A percentile compares a stretch with the other conserved stretches of the same genome.
These are phyloP conservation scores for Botrylloides violaceus DNA, from an alignment of 23 tunicate species.

Conservation along the genomic window DNA sequence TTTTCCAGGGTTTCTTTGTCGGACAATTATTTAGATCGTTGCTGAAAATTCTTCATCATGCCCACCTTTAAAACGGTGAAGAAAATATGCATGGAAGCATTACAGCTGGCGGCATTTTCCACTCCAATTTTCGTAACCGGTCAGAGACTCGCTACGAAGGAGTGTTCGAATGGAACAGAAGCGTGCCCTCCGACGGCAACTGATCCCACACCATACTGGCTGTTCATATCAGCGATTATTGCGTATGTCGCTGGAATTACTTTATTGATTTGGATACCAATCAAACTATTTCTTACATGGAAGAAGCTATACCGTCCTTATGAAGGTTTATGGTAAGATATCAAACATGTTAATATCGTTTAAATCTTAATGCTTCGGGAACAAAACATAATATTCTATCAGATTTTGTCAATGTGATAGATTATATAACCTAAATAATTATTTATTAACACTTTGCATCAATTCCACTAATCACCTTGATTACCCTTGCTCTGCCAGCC, in stretches of 20 bases:
- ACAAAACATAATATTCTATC: too few species aligned
- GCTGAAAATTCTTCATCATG: constrained; percentile 5
- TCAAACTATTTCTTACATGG: constrained; percentile 54
- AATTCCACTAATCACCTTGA: too few species aligned
- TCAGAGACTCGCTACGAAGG: constrained; percentile 16
- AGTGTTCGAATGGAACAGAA: not conserved
- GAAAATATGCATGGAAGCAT: constrained; percentile 31
- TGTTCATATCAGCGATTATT: constrained; percentile 16
- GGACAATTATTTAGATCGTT: too few species aligned
- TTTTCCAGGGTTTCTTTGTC: too few species aligned
- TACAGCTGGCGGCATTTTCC: constrained; percentile 50
- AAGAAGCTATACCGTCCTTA: constrained; percentile 17
- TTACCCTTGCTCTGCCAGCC: too few species aligned
- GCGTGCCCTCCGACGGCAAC: not conserved
- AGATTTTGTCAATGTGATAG: too few species aligned
- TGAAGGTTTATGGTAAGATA: constrained; percentile 51
- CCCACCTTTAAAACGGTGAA: constrained; percentile 18
- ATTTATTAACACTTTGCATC: too few species aligned
- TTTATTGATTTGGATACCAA: constrained; percentile 60
- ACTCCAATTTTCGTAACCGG: constrained; percentile 42
- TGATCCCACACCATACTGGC: constrained; percentile 2
- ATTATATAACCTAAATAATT: too few species aligned
- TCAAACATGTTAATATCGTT: too few species aligned
- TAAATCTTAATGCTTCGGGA: too few species aligned
- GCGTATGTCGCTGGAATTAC: constrained; percentile 59